Conservation (phyloP, 1,140 invertebrate genomes). For the Solenopsis fugax region DNA sequence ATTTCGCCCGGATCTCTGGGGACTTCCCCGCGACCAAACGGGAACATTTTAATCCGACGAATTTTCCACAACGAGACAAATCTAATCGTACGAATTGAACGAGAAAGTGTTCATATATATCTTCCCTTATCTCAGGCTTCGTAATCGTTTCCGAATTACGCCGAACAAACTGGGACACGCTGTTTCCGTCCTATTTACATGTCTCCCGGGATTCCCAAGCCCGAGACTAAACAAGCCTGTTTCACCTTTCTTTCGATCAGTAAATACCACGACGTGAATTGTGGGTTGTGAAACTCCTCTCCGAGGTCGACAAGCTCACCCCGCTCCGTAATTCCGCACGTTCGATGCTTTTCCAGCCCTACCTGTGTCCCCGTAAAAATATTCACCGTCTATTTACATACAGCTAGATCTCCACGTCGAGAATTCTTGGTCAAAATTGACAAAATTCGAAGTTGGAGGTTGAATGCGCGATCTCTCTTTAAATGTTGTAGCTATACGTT, state of each 20-base stretch:
- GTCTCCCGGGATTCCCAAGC: conserved; percentile 50
- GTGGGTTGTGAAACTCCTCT: conserved; percentile 10
- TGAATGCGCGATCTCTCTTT: not conserved
- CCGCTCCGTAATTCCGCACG: conserved; percentile 68
- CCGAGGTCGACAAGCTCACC: conserved; percentile 16
- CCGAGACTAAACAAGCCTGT: conserved; percentile 67
- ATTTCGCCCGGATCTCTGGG: conserved; percentile 21
- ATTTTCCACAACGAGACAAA: conserved; percentile 40
- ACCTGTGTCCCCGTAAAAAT: conserved; percentile 1
- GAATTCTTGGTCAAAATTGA: not conserved
- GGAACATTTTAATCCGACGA: conserved; percentile 53
- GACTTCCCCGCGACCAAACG: not conserved
- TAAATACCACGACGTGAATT: conserved; percentile 64
- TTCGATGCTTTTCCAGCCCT: conserved; percentile 15
- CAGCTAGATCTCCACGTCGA: not conserved
- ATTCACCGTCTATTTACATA: conserved; percentile 36
- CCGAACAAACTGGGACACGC: conserved; percentile 58
- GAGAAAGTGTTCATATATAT: conserved; percentile 44
- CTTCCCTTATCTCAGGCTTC: conserved; percentile 16
- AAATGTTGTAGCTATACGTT: conserved; percentile 12
- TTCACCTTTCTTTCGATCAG: conserved; percentile 65
- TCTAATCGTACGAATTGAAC: conserved; percentile 65
- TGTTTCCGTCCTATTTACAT: conserved; percentile 68
- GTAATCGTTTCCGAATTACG: conserved; percentile 73
- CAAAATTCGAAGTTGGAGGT: conserved; percentile 2